Evolutionary conservation across 2,797 vertebrate species (phyloP).

Genomic region (Acanthurus lineatus): DNA sequence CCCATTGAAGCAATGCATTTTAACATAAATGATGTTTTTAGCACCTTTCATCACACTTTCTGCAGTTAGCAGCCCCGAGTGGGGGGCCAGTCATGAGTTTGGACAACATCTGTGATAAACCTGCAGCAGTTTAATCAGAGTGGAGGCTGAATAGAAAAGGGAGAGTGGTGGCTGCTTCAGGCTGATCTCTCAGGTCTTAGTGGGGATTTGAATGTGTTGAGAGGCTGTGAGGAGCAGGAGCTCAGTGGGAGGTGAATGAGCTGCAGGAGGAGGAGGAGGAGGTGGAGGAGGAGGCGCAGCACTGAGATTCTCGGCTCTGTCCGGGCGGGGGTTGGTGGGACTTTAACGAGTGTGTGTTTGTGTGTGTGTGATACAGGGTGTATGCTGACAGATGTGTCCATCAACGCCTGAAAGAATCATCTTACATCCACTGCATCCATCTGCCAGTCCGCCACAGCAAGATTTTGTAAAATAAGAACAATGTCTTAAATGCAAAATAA

Average conservation of each 20-base stretch:
- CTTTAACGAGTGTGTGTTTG: slow-evolving; percentile 18
- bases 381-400: slow-evolving; percentile 72
- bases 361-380: slow-evolving; percentile 40
- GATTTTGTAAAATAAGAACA: slow-evolving; percentile 30
- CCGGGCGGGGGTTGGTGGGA: slow-evolving; percentile 4
- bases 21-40: too few relatives aligned
- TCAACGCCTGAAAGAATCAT: slow-evolving; percentile 71
- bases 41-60: too few relatives aligned
- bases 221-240: slow-evolving; percentile 62
- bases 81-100: slow-evolving; percentile 39
- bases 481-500: slow-evolving; percentile 22
- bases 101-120: slow-evolving; percentile 68
- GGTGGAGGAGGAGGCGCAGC: slow-evolving; percentile 21
- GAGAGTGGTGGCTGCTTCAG: slow-evolving; percentile 59
- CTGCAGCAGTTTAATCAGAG: slow-evolving; percentile 62
- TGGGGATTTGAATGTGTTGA: slow-evolving; percentile 62
- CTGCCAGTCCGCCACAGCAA: slow-evolving; percentile 51
- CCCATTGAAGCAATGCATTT: neutral
- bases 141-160: slow-evolving; percentile 51
- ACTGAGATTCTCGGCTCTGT: slow-evolving; percentile 13
- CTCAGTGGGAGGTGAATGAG: slow-evolving; percentile 72
- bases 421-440: slow-evolving; percentile 72
- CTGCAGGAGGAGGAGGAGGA: slow-evolving; percentile 31
- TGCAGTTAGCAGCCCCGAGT: slow-evolving; percentile 10
- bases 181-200: slow-evolving; percentile 62